These are phyloP conservation scores for Brachystomella parvula DNA, from an alignment of 1,140 invertebrate genomes.

Conservation along the genomic window DNA sequence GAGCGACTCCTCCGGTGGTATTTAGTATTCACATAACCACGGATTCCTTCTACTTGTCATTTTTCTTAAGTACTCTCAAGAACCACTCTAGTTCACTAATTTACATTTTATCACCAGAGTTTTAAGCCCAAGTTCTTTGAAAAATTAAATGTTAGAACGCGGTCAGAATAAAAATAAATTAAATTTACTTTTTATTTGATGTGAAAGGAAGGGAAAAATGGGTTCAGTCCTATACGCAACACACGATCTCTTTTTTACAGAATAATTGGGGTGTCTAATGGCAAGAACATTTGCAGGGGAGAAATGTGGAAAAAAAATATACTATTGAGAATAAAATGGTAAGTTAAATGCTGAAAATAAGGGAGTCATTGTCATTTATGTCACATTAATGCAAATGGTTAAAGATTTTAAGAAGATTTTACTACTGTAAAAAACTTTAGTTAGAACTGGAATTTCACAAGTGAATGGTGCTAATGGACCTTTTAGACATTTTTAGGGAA, in stretches of 20 bases:
- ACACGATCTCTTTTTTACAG: not conserved
- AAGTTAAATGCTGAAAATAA: too few relatives aligned
- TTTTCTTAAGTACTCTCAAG: not conserved
- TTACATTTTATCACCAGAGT: not conserved
- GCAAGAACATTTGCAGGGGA: too few relatives aligned
- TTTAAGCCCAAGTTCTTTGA: not conserved
- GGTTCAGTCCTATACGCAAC: not conserved
- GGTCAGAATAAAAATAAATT: not conserved
- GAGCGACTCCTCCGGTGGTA: not conserved
- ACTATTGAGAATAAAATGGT: too few relatives aligned
- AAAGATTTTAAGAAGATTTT: not conserved
- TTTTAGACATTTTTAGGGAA: not conserved
- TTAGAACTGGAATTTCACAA: not conserved
- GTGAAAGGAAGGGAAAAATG: not conserved
- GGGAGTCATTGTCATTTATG: slow-evolving; percentile 8
- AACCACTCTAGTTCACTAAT: not conserved
- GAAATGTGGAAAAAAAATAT: too few relatives aligned
- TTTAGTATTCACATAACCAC: not conserved
- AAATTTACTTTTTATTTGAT: too few relatives aligned
- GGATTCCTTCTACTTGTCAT: not conserved
- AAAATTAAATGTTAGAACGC: not conserved
- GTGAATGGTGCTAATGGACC: not conserved
- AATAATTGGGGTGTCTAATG: too few relatives aligned
- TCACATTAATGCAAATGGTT: slow-evolving; percentile 9
- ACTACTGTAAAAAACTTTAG: too few relatives aligned